A percentile compares a stretch with the other conserved stretches of the same genome.
phyloP scores from a whole-genome alignment of 2,888 invertebrate genomes.

The Pollenia amentaria region DNA sequence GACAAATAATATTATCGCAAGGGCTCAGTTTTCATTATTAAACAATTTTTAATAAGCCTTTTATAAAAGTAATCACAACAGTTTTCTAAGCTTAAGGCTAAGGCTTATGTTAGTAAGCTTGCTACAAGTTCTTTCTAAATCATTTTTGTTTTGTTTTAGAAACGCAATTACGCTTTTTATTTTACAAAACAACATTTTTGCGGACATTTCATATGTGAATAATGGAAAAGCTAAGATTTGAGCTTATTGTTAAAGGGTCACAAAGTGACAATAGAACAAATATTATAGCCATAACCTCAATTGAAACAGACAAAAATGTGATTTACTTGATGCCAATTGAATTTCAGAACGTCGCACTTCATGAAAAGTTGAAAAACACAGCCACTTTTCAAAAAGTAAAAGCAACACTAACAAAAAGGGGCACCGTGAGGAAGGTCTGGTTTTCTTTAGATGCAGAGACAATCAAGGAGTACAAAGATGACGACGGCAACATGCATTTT shows the following conservation, averaged over 20 bases:
- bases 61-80: too few relatives aligned
- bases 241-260: slow-evolving; percentile 44
- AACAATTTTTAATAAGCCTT: too few relatives aligned
- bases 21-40: too few relatives aligned
- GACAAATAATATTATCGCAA: too few relatives aligned
- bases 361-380: slow-evolving; percentile 39
- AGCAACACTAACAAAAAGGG: slow-evolving; percentile 56
- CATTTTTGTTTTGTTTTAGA: too few relatives aligned
- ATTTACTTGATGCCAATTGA: slow-evolving; percentile 43
- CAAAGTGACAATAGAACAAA: slow-evolving; percentile 51
- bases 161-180: too few relatives aligned
- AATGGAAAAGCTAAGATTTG: slow-evolving; percentile 55
- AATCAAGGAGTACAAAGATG: slow-evolving; percentile 42
- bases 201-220: slow-evolving; percentile 7
- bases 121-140: too few relatives aligned
- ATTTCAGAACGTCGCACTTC: slow-evolving; percentile 21
- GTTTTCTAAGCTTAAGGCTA: too few relatives aligned
- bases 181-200: slow-evolving; percentile 45
- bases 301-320: slow-evolving; percentile 41
- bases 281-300: slow-evolving; percentile 58
- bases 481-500: slow-evolving; percentile 39
- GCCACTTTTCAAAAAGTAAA: slow-evolving; percentile 55
- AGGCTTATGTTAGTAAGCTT: too few relatives aligned
- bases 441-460: slow-evolving; percentile 47
- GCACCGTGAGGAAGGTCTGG: slow-evolving; percentile 47